These are phyloP conservation scores for Steromphala cineraria DNA, from an alignment of 2,888 invertebrate species.

Conservation along the genomic window DNA sequence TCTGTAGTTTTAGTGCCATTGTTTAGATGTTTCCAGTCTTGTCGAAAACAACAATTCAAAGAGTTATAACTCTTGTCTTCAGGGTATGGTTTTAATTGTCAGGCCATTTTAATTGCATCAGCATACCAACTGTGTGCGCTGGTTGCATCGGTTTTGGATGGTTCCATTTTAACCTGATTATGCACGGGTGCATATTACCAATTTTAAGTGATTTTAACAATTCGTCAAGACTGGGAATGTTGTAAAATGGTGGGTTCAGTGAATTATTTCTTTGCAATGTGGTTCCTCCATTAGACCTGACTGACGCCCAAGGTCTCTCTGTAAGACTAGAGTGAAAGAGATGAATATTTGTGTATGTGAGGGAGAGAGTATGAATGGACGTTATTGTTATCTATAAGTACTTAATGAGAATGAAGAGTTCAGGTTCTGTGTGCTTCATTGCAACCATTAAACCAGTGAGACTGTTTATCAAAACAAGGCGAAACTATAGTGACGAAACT, in stretches of 20 bases:
- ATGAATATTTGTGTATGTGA: not conserved
- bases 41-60: not conserved
- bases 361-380: not conserved
- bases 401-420: conserved; percentile 11
- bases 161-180: not conserved
- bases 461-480: not conserved
- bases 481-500: not conserved
- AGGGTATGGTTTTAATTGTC: no score
- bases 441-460: conserved; percentile 2
- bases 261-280: conserved; percentile 11
- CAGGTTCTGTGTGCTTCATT: not conserved
- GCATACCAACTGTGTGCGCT: not conserved
- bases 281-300: not conserved
- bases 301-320: not conserved
- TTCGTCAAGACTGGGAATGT: not conserved
- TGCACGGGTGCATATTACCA: not conserved
- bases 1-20: not conserved
- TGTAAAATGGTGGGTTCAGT: not conserved
- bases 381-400: conserved; percentile 14
- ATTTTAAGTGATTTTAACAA: not conserved
- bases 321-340: not conserved
- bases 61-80: not conserved
- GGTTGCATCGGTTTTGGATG: not conserved
- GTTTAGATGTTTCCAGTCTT: not conserved
- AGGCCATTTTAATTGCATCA: no score